Conservation (phyloP, 2,888 invertebrate genomes). For the Archips xylosteana region DNA sequence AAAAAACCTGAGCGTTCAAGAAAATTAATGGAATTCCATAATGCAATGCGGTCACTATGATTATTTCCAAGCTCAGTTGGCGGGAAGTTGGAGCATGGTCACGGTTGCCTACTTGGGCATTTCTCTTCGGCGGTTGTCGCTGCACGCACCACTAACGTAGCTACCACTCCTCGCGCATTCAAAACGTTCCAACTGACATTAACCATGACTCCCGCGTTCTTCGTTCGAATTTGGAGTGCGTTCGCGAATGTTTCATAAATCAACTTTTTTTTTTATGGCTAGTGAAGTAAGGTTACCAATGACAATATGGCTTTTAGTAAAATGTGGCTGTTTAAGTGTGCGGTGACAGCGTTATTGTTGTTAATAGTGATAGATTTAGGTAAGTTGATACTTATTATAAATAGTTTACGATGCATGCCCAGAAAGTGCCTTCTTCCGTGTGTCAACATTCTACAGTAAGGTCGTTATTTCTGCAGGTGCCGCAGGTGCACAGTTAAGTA, state of each 20-base stretch:
- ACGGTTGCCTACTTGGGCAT: conserved; percentile 39
- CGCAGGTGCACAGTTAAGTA: too few species aligned
- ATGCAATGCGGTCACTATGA: conserved; percentile 4
- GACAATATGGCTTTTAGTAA: conserved; percentile 43
- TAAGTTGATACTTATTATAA: conserved; percentile 51
- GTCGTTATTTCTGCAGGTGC: too few species aligned
- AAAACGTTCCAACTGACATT: conserved; percentile 13
- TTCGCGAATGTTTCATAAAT: conserved; percentile 19
- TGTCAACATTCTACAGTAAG: too few species aligned
- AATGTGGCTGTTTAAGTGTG: conserved; percentile 62
- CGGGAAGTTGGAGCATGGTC: conserved; percentile 34
- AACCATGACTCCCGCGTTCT: conserved; percentile 42
- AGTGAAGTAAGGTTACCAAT: conserved; percentile 20
- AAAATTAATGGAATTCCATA: not conserved
- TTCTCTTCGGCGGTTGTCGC: conserved; percentile 35
- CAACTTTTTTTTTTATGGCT: conserved; percentile 8
- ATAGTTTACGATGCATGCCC: not conserved
- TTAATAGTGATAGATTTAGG: conserved; percentile 56
- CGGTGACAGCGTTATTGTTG: conserved; percentile 56
- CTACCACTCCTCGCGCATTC: conserved; percentile 18
- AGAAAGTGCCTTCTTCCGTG: too few species aligned
- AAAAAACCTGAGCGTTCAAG: conserved; percentile 7
- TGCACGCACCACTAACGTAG: conserved; percentile 26
- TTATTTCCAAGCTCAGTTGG: conserved; percentile 22
- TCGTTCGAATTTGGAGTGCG: conserved; percentile 43